These are phyloP conservation scores for Casuarius casuarius DNA, from an alignment of 2,113 vertebrate genomes.

Conservation along the genomic window DNA sequence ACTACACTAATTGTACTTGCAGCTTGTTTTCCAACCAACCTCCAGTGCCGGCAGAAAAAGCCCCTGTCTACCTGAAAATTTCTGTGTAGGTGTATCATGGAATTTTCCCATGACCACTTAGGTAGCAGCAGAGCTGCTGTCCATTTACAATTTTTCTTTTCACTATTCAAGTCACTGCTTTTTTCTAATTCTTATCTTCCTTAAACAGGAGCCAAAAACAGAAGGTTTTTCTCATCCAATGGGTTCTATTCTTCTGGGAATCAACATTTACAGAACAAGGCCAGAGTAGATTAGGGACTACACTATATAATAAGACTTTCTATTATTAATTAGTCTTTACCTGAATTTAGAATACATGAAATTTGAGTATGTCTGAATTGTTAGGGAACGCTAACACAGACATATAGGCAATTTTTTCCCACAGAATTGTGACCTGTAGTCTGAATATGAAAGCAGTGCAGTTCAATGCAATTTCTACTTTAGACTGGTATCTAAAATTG, in stretches of 20 bases:
- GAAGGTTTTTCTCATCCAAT: background rate
- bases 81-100: background rate
- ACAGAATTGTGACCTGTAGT: background rate
- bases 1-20: background rate
- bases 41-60: background rate
- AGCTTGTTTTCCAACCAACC: background rate
- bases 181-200: slow-evolving; percentile 26
- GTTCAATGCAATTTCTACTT: background rate
- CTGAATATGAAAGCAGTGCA: background rate
- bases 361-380: background rate
- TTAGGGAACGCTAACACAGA: background rate
- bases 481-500: background rate
- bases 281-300: background rate
- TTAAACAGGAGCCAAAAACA: background rate
- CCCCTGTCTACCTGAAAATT: background rate
- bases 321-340: background rate
- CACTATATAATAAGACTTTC: background rate
- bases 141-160: background rate
- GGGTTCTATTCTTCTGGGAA: background rate
- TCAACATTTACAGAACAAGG: background rate
- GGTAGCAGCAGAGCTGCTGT: background rate
- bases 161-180: background rate
- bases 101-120: background rate
- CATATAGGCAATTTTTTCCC: background rate
- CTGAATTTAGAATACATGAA: background rate